A percentile compares a stretch with the other conserved stretches of the same genome.
Evolutionary conservation across 1,140 invertebrate genomes (phyloP).

Genomic region (Thaumetopoea pityocampa): DNA sequence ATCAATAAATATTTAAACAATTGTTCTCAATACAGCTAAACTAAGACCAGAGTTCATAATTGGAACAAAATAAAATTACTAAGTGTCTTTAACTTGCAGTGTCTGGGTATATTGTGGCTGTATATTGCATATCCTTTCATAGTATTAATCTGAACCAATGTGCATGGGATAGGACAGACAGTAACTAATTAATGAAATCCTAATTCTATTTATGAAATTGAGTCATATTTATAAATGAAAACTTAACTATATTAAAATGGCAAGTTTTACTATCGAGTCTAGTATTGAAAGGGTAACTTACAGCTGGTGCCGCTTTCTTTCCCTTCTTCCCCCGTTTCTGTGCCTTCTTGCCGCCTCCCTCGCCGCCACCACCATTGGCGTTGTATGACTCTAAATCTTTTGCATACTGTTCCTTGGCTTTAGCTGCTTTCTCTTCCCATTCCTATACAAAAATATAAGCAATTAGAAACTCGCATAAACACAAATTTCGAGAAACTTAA

Average conservation of each 20-base stretch:
- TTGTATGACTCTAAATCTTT: conserved; percentile 93
- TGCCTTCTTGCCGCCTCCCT: conserved; percentile 73
- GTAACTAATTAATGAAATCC: too few relatives aligned
- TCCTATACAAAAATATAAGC: conserved; percentile 76
- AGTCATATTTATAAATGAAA: too few relatives aligned
- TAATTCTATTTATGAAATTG: too few relatives aligned
- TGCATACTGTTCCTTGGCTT: conserved; percentile 91
- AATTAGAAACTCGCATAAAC: conserved; percentile 11
- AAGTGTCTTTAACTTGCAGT: too few relatives aligned
- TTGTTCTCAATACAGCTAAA: conserved; percentile 8
- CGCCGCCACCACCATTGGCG: conserved; percentile 79
- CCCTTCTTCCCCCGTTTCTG: conserved; percentile 74
- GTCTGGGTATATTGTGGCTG: too few relatives aligned
- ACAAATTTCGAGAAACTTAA: conserved; percentile 5
- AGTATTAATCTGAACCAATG: too few relatives aligned
- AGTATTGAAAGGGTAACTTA: conserved; percentile 31
- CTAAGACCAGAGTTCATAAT: too few relatives aligned
- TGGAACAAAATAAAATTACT: too few relatives aligned
- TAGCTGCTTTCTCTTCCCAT: conserved; percentile 91
- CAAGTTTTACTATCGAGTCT: conserved; percentile 1
- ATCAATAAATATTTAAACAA: conserved; percentile 22
- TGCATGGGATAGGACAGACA: too few relatives aligned
- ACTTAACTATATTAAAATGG: too few relatives aligned
- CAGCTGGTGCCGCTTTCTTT: conserved; percentile 70
- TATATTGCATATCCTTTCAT: too few relatives aligned